phyloP scores from a whole-genome alignment of 2,113 vertebrate species.

The Columba janthina region DNA sequence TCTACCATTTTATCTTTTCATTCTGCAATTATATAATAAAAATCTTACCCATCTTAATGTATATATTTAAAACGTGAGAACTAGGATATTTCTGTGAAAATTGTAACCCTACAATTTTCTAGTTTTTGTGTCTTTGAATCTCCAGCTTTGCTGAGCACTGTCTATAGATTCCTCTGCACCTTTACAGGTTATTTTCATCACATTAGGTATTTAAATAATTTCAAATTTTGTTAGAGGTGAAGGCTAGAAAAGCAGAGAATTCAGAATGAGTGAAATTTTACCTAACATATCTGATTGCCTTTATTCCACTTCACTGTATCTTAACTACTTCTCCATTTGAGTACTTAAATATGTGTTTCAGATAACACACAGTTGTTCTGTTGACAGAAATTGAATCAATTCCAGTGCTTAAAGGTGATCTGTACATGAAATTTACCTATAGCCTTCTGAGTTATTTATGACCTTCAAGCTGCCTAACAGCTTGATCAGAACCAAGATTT shows the following conservation, averaged over 20 bases:
- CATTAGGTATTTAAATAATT: neutral
- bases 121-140: neutral
- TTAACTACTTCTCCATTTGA: neutral
- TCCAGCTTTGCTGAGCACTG: neutral
- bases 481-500: neutral
- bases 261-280: neutral
- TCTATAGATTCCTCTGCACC: neutral
- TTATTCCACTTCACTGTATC: neutral
- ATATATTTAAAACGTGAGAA: neutral
- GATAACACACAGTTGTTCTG: neutral
- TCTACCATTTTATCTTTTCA: neutral
- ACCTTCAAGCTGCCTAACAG: neutral
- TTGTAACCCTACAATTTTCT: neutral
- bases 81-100: neutral
- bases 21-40: neutral
- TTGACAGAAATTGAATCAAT: neutral
- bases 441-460: neutral
- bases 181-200: neutral
- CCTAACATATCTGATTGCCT: neutral
- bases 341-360: neutral
- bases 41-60: neutral
- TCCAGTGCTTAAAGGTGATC: neutral
- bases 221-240: neutral
- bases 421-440: neutral
- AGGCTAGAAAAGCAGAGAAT: neutral